These are phyloP conservation scores for Rhagoletis pomonella DNA, from an alignment of 1,140 invertebrate genomes.

Conservation along the genomic window DNA sequence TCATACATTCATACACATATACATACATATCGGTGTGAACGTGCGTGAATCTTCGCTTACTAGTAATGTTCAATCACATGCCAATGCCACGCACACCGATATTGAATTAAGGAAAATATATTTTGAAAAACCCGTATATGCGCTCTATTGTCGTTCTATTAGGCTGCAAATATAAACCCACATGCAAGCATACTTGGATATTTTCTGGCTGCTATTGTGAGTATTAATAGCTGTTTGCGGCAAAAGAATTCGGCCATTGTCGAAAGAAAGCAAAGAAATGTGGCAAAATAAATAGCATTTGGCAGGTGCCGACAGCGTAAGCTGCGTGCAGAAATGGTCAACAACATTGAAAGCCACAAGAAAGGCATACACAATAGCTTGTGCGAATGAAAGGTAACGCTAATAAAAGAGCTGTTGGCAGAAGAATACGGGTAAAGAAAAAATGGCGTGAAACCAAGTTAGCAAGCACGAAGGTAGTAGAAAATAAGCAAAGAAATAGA, in stretches of 20 bases:
- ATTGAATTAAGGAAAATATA: slow-evolving; percentile 47
- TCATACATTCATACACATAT: too few species aligned
- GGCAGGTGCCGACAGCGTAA: not conserved
- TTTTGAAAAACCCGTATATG: not conserved
- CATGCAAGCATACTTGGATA: not conserved
- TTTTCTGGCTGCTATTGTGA: not conserved
- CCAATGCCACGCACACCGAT: slow-evolving; percentile 11
- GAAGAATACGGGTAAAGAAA: not conserved
- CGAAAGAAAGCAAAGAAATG: not conserved
- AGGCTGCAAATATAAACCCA: not conserved
- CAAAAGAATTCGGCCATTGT: not conserved
- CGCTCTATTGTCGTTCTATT: not conserved
- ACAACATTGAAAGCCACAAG: not conserved
- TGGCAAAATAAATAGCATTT: slow-evolving; percentile 31
- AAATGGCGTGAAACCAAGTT: not conserved
- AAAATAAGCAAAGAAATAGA: too few species aligned
- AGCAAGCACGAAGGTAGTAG: not conserved
- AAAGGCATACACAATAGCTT: not conserved
- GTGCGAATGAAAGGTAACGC: not conserved
- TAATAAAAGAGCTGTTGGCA: not conserved
- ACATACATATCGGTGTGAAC: not conserved
- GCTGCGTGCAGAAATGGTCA: not conserved
- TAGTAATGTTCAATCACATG: slow-evolving; percentile 7
- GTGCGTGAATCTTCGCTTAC: not conserved
- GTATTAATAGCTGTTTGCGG: slow-evolving; percentile 6